phyloP scores from a whole-genome alignment of 1,140 invertebrate genomes.

The Tetraneura akinire region DNA sequence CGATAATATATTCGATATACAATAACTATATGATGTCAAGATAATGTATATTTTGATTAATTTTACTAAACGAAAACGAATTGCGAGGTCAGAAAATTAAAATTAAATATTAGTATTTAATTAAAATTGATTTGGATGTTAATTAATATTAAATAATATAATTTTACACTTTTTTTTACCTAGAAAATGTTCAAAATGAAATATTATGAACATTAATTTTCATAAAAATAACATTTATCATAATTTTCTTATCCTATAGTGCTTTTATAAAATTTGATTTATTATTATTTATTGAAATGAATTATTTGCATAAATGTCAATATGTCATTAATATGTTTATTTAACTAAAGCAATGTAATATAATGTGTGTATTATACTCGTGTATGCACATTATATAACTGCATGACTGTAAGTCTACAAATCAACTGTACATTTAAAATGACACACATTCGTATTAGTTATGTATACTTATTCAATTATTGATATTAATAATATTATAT shows the following conservation, averaged over 20 bases:
- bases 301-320: too few relatives aligned
- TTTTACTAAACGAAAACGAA: neutral
- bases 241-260: neutral
- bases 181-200: neutral
- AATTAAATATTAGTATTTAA: neutral
- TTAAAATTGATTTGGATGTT: neutral
- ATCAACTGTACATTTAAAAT: too few relatives aligned
- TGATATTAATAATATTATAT: too few relatives aligned
- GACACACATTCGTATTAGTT: too few relatives aligned
- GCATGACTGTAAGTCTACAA: too few relatives aligned
- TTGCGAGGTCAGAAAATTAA: neutral
- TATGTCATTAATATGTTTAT: neutral
- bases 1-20: too few relatives aligned
- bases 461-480: too few relatives aligned
- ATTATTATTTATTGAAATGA: neutral
- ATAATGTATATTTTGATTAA: neutral
- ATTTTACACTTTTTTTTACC: too few relatives aligned
- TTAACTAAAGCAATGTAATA: neutral
- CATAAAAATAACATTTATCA: neutral
- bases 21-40: too few relatives aligned
- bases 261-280: neutral
- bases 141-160: neutral
- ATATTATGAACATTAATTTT: neutral
- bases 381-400: too few relatives aligned
- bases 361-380: too few relatives aligned